Percentiles rank a stretch among this genome's conserved stretches.
phyloP scores from a whole-genome alignment of 2,113 vertebrate genomes.

The Crotalus horridus region DNA sequence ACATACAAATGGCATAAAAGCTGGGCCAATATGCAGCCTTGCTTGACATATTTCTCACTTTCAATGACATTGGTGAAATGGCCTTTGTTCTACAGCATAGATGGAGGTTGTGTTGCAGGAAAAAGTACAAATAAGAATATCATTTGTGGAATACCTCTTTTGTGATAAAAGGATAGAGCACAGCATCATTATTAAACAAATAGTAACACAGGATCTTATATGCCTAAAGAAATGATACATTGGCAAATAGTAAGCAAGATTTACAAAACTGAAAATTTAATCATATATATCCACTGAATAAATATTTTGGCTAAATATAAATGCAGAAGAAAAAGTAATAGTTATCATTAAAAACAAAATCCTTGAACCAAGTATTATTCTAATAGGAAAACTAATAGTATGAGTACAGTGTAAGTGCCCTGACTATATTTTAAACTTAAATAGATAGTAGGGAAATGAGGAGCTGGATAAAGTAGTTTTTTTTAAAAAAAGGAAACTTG shows the following conservation, averaged over 20 bases:
- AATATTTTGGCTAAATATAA: background rate
- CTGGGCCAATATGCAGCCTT: background rate
- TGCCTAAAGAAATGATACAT: background rate
- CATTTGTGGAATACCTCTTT: background rate
- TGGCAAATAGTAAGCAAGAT: background rate
- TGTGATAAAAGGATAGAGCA: background rate
- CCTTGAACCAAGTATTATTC: background rate
- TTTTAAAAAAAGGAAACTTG: background rate
- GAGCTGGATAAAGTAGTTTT: background rate
- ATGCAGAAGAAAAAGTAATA: background rate
- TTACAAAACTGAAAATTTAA: background rate
- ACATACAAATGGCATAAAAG: background rate
- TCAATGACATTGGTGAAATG: background rate
- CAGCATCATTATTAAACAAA: background rate
- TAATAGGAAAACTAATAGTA: background rate
- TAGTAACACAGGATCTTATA: background rate
- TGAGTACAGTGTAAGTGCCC: background rate
- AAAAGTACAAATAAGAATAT: background rate
- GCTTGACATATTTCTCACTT: background rate
- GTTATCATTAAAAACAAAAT: background rate
- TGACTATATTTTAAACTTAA: background rate
- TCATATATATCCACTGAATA: background rate
- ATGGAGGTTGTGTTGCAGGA: background rate
- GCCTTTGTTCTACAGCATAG: background rate
- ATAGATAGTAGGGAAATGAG: too few relatives aligned